Conservation (phyloP, 2,888 invertebrate genomes). For the Steinernema hermaphroditum region DNA sequence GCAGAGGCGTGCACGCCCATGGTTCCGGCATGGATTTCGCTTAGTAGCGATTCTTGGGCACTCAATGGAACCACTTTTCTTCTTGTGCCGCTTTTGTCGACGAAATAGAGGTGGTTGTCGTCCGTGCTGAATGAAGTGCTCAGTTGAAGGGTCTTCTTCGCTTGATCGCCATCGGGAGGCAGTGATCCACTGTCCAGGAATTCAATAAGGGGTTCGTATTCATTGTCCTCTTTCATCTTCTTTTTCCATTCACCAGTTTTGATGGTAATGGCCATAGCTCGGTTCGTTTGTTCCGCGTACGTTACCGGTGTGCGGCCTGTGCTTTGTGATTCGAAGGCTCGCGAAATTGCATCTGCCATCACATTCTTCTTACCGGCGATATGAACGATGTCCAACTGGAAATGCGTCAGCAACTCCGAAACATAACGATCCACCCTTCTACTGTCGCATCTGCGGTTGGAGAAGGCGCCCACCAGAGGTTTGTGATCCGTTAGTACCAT, state of each 20-base stretch:
- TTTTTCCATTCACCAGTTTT: neutral
- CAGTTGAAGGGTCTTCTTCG: neutral
- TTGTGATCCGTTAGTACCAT: conserved; percentile 33
- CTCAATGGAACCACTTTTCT: neutral
- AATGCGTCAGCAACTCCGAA: conserved; percentile 9
- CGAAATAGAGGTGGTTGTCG: neutral
- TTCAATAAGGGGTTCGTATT: neutral
- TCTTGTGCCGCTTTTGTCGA: neutral
- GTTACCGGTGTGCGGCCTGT: no score
- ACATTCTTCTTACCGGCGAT: neutral
- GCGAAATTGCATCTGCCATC: neutral
- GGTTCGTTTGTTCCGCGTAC: no score
- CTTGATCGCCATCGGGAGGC: neutral
- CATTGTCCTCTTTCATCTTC: neutral
- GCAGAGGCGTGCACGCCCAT: neutral
- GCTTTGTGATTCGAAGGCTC: no score
- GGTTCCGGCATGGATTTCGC: neutral
- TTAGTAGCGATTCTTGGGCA: neutral
- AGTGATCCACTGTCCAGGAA: neutral
- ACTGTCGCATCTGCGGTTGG: neutral
- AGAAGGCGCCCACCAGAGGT: conserved; percentile 31
- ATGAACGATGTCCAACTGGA: neutral
- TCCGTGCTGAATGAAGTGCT: neutral
- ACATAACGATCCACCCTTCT: conserved; percentile 19
- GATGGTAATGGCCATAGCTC: neutral